Percentiles rank a stretch among this genome's conserved stretches.
phyloP scores from a whole-genome alignment of 2,888 invertebrate genomes.

The Napeogenes sylphis region DNA sequence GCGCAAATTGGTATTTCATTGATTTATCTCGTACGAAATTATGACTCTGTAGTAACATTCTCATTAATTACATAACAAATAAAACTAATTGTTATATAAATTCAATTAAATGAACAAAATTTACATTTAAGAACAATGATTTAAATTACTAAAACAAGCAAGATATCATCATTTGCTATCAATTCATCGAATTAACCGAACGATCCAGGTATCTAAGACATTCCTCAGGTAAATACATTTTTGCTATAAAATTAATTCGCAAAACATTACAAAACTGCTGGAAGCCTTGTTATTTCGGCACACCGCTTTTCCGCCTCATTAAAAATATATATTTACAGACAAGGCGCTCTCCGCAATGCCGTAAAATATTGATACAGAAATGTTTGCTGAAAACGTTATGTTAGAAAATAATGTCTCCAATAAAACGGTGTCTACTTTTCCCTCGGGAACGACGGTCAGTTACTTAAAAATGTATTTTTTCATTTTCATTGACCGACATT shows the following conservation, averaged over 20 bases:
- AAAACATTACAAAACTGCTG: no score
- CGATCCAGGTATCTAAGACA: no score
- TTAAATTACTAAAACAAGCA: no score
- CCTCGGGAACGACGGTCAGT: background rate
- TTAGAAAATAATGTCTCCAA: conserved; percentile 14
- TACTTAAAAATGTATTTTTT: conserved; percentile 4
- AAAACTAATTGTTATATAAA: no score
- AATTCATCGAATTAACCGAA: no score
- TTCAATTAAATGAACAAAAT: no score
- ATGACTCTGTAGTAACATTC: no score
- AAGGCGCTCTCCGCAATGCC: conserved; percentile 15
- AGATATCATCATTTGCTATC: no score
- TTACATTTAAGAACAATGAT: no score
- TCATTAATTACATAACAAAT: no score
- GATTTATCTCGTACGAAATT: no score
- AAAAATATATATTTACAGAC: conserved; percentile 11
- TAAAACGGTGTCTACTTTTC: conserved; percentile 13
- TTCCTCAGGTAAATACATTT: background rate
- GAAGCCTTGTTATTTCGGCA: background rate
- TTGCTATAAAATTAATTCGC: background rate
- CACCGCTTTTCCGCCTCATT: background rate
- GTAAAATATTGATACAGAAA: conserved; percentile 19
- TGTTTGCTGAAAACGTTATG: conserved; percentile 13
- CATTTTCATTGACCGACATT: background rate
- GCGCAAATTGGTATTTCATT: no score